These are phyloP conservation scores for Tryphoninae sp. DNA, from an alignment of 2,888 invertebrate genomes.

Conservation along the genomic window DNA sequence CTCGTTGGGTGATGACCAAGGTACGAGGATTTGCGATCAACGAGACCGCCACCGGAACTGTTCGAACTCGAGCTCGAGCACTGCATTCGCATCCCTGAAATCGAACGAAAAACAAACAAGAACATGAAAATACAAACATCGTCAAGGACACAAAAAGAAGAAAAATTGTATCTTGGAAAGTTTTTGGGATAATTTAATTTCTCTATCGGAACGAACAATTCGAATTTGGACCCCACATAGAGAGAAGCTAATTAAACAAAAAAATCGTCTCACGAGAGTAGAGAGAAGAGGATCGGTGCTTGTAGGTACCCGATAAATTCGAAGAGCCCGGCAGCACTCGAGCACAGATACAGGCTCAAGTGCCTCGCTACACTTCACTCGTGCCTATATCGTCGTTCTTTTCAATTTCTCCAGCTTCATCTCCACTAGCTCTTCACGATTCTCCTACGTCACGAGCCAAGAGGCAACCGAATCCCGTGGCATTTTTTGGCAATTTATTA, in stretches of 20 bases:
- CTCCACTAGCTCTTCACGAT: slow-evolving; percentile 12
- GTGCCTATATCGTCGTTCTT: slow-evolving; percentile 68
- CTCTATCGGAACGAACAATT: not conserved
- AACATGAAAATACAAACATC: slow-evolving; percentile 20
- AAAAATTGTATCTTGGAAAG: not conserved
- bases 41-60: slow-evolving; percentile 75
- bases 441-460: not conserved
- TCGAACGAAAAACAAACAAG: slow-evolving; percentile 42
- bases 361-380: slow-evolving; percentile 76
- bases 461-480: not conserved
- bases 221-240: slow-evolving; percentile 65
- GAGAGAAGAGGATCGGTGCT: slow-evolving; percentile 64
- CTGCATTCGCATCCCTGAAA: slow-evolving; percentile 77
- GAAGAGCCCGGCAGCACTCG: slow-evolving; percentile 68
- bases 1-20: slow-evolving; percentile 73
- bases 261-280: slow-evolving; percentile 41
- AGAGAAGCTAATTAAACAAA: slow-evolving; percentile 37
- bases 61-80: slow-evolving; percentile 75
- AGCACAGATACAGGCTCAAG: slow-evolving; percentile 67
- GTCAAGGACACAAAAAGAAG: not conserved
- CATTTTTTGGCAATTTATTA: slow-evolving; percentile 57
- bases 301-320: slow-evolving; percentile 71
- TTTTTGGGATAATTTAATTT: not conserved
- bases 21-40: slow-evolving; percentile 77
- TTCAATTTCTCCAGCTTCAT: slow-evolving; percentile 41